Evolutionary conservation across 2,113 vertebrate genomes (phyloP).

Genomic region (Cisticola juncidis): DNA sequence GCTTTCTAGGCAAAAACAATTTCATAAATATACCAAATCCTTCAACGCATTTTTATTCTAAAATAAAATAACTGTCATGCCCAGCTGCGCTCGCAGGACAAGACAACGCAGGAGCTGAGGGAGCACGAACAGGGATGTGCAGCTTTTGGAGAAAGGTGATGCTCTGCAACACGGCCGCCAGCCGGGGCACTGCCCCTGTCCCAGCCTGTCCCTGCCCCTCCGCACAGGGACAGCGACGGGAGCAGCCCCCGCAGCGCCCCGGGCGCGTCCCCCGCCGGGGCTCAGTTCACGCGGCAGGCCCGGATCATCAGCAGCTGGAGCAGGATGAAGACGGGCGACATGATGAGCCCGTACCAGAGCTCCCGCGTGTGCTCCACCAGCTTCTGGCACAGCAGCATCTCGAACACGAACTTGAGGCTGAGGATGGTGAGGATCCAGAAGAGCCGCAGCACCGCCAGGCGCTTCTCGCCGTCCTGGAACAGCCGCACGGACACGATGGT

Average conservation of each 20-base stretch:
- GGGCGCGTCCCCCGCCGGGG: background rate
- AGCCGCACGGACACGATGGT: constrained; percentile 95
- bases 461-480: constrained; percentile 96
- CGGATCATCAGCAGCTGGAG: constrained; percentile 97
- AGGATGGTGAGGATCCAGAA: constrained; percentile 98
- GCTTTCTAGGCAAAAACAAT: background rate
- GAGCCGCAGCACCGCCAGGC: constrained; percentile 90
- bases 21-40: background rate
- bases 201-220: background rate
- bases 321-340: constrained; percentile 93
- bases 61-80: background rate
- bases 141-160: fast-evolving
- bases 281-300: constrained; percentile 92
- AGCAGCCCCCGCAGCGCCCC: fast-evolving
- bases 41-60: constrained; percentile 9
- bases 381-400: constrained; percentile 97
- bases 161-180: background rate
- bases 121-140: background rate
- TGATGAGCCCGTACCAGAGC: constrained; percentile 93
- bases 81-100: background rate
- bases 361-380: constrained; percentile 86
- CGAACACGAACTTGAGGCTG: constrained; percentile 97
- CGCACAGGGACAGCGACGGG: fast-evolving
- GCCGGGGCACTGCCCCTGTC: background rate
- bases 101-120: background rate